These are phyloP conservation scores for Phyllotis vaccarum DNA, from an alignment of 2,797 vertebrate species.

Conservation along the genomic window DNA sequence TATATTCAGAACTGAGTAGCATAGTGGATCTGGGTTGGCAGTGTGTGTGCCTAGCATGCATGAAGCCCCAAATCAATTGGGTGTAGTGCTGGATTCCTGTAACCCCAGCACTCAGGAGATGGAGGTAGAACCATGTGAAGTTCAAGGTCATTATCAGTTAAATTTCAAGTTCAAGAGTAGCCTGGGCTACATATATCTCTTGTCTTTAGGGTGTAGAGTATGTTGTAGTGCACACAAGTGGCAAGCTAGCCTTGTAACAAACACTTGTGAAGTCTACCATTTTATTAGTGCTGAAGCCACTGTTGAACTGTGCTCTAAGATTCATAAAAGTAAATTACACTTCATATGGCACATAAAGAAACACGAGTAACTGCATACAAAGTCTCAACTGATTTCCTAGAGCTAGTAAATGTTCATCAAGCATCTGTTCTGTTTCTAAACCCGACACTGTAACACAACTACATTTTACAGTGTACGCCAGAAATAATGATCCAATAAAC, in stretches of 20 bases:
- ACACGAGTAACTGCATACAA: not conserved
- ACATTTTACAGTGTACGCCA: not conserved
- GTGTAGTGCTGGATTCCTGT: not conserved
- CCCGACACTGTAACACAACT: not conserved
- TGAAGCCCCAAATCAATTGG: not conserved
- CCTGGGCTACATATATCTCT: not conserved
- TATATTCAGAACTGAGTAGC: not conserved
- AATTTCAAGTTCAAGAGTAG: not conserved
- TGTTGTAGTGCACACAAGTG: not conserved
- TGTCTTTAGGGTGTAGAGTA: not conserved
- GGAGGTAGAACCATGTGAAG: not conserved
- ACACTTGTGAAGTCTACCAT: not conserved
- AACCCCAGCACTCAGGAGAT: not conserved
- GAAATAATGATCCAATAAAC: not conserved
- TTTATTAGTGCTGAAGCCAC: not conserved
- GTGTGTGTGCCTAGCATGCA: not conserved
- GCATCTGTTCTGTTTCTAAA: not conserved
- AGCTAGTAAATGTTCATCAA: conserved; percentile 20
- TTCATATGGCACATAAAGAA: conserved; percentile 14
- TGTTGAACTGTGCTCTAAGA: not conserved
- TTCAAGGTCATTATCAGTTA: not conserved
- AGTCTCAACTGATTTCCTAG: not conserved
- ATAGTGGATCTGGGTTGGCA: not conserved
- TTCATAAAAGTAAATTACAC: conserved; percentile 24
- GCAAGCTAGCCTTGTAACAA: not conserved